These are phyloP conservation scores for Drosophila colorata DNA, from an alignment of 2,888 invertebrate genomes.

Conservation along the genomic window DNA sequence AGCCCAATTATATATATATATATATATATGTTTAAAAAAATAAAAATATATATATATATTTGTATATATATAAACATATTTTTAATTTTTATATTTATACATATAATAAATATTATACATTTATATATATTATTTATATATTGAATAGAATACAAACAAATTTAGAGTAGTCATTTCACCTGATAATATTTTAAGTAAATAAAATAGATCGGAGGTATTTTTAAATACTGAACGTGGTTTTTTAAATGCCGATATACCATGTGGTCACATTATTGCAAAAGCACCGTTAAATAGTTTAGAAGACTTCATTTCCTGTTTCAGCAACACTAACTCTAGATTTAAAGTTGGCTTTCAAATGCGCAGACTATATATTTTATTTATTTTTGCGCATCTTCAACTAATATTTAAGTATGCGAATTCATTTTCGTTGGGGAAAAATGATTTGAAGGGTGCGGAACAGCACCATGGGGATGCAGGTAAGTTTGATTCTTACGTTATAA, in stretches of 20 bases:
- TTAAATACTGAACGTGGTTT: background rate
- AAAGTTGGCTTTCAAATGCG: slow-evolving; percentile 25
- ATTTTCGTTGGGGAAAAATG: slow-evolving; percentile 59
- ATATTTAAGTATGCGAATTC: slow-evolving; percentile 18
- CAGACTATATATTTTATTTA: slow-evolving; percentile 1
- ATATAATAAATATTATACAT: too few relatives aligned
- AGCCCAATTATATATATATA: too few relatives aligned
- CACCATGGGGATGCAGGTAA: slow-evolving; percentile 29
- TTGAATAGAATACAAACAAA: too few relatives aligned
- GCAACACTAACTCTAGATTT: background rate
- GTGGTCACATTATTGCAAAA: slow-evolving; percentile 40
- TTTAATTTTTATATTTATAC: too few relatives aligned
- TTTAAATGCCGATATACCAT: background rate
- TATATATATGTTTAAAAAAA: too few relatives aligned
- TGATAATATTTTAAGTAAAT: background rate
- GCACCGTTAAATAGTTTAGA: slow-evolving; percentile 41
- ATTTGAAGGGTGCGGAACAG: slow-evolving; percentile 21
- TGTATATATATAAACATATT: too few relatives aligned
- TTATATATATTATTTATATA: too few relatives aligned
- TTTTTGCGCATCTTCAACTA: slow-evolving; percentile 27
- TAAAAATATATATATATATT: too few relatives aligned
- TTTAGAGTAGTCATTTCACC: too few relatives aligned
- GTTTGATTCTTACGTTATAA: background rate
- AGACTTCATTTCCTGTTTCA: background rate
- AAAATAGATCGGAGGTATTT: background rate